Base-by-base conservation (phyloP, 2,113 vertebrate genomes). In the Mirounga angustirostris region DNA sequence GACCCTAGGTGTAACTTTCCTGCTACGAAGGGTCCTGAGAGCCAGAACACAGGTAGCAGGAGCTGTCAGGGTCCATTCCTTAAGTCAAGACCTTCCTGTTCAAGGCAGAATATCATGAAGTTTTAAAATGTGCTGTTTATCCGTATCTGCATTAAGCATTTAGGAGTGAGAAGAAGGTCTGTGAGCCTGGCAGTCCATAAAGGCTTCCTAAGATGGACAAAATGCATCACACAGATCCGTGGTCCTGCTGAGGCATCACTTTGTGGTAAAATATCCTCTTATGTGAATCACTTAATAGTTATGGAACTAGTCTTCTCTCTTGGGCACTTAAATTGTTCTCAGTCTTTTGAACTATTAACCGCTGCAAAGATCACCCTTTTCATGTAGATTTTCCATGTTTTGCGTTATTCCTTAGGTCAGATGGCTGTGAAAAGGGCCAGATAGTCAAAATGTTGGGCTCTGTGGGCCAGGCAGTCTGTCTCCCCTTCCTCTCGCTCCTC, bases 201-300 rank as follows among this genome's bases (percentile, higher is more conserved):
- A 50, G 67, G 3, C 36, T 94, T 81, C 63, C 13, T 11, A 40
- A 14, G 12, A 28, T 4, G 43, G n/a, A 43, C 52, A 59, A 86
- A 88, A 74, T 0, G n/a, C 3, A 30, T 5, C 22, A 5, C 36
- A 4, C 0, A 14, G 71, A 58, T 14, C 43, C 3, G 2, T 4
- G 43, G n/a, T 1, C 90, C 24, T 88, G 22, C n/a, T 0, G 10
- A 65, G 12, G 21, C 3, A 16, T 52, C 54, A 36, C 52, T 21
- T 90, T 8, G 56, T 40, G 56, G 58, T 43, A 63, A 93, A 80
- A 88, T 11, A 80, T 8, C 22, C 30, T 79, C 19, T 61, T 28
- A 43, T 0, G 1, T 10, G 16, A 85, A 40, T 22, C 18, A 83
- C 33, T 52, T 61, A 33, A 79, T 19, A 67, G 6, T 22, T n/a